Percentiles rank a stretch among this genome's conserved stretches.
These are phyloP conservation scores for Synanthedon formicaeformis DNA, from an alignment of 2,888 invertebrate genomes.

Conservation along the genomic window DNA sequence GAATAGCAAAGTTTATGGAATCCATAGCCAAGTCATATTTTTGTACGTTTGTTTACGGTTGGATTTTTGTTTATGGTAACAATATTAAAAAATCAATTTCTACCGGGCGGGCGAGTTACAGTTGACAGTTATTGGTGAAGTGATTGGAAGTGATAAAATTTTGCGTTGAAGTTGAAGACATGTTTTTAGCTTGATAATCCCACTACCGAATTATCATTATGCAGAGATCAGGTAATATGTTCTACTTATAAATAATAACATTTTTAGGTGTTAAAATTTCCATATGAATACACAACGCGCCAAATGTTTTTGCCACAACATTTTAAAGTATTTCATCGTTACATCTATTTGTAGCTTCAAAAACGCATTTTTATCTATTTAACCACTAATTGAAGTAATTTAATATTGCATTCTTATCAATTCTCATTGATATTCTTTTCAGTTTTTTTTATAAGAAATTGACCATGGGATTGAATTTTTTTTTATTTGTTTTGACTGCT, in stretches of 20 bases:
- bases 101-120: constrained; percentile 52
- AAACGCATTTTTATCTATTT: neutral
- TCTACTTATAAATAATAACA: constrained; percentile 1
- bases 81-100: constrained; percentile 51
- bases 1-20: too few species aligned
- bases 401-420: too few species aligned
- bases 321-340: neutral
- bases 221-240: constrained; percentile 61
- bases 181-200: constrained; percentile 53
- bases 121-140: constrained; percentile 43
- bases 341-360: constrained; percentile 3
- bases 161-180: constrained; percentile 43
- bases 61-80: constrained; percentile 20
- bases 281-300: constrained; percentile 3
- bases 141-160: constrained; percentile 32
- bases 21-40: too few species aligned
- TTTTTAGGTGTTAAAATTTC: neutral
- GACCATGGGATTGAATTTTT: too few species aligned
- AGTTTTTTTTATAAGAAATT: too few species aligned
- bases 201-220: constrained; percentile 37
- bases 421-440: too few species aligned
- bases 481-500: too few species aligned
- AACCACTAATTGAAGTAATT: too few species aligned
- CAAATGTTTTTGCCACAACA: constrained; percentile 1
- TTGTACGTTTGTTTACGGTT: too few species aligned